Conservation (phyloP, 2,888 invertebrate genomes). For the Ophion ellenae region DNA sequence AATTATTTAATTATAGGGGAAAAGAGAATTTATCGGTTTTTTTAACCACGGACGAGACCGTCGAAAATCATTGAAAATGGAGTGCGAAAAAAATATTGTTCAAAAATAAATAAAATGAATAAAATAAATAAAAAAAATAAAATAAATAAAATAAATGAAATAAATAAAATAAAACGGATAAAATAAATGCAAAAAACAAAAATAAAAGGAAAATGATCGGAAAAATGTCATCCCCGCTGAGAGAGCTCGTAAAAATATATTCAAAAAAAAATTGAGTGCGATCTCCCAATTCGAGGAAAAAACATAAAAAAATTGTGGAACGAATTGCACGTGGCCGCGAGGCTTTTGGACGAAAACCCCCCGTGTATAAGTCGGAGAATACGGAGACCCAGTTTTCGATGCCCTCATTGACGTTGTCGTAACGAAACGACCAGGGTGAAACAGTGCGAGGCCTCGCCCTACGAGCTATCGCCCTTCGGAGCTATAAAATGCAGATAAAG, state of each 20-base stretch:
- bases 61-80: no score
- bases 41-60: no score
- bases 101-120: no score
- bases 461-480: conserved; percentile 67
- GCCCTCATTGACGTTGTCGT: conserved; percentile 46
- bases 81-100: no score
- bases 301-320: conserved; percentile 27
- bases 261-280: conserved; percentile 7
- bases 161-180: no score
- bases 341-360: conserved; percentile 26
- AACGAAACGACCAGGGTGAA: conserved; percentile 31
- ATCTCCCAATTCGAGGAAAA: conserved; percentile 7
- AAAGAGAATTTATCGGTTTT: no score
- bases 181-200: background rate
- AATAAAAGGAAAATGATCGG: background rate
- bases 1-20: no score
- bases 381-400: conserved; percentile 34
- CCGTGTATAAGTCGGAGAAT: background rate
- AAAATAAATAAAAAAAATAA: no score
- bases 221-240: background rate
- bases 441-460: conserved; percentile 34
- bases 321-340: conserved; percentile 1
- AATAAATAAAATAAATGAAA: no score
- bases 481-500: conserved; percentile 77
- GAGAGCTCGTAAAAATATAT: background rate